phyloP scores from a whole-genome alignment of 2,113 vertebrate species.

The Aleadryas rufinucha region DNA sequence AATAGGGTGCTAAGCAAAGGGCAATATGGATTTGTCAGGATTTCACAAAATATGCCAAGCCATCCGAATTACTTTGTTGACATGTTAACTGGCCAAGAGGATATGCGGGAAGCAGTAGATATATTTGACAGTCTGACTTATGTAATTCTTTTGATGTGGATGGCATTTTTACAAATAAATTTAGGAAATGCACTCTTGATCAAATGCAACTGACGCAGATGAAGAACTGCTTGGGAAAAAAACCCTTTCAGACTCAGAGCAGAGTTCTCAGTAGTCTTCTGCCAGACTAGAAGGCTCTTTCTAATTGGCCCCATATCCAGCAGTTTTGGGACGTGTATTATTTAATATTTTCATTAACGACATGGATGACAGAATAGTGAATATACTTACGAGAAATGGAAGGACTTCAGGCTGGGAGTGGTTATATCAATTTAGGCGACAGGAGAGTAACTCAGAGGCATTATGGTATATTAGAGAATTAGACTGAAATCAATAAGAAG shows the following conservation, averaged over 20 bases:
- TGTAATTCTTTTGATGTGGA: not conserved
- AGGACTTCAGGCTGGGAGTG: not conserved
- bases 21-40: conserved; percentile 20
- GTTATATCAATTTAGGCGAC: not conserved
- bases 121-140: not conserved
- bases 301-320: not conserved
- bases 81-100: not conserved
- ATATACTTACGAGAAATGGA: not conserved
- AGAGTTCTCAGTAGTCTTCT: not conserved
- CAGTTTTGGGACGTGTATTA: not conserved
- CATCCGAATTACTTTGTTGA: not conserved
- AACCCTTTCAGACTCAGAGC: not conserved
- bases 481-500: not conserved
- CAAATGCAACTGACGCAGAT: not conserved
- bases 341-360: conserved; percentile 14
- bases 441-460: not conserved
- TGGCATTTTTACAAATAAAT: not conserved
- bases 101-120: not conserved
- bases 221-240: not conserved
- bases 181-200: not conserved
- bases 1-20: not conserved
- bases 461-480: not conserved
- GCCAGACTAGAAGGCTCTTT: not conserved
- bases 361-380: not conserved
- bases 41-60: conserved; percentile 14